phyloP scores from a whole-genome alignment of 1,140 invertebrate genomes.

The Steinernema khuongi region DNA sequence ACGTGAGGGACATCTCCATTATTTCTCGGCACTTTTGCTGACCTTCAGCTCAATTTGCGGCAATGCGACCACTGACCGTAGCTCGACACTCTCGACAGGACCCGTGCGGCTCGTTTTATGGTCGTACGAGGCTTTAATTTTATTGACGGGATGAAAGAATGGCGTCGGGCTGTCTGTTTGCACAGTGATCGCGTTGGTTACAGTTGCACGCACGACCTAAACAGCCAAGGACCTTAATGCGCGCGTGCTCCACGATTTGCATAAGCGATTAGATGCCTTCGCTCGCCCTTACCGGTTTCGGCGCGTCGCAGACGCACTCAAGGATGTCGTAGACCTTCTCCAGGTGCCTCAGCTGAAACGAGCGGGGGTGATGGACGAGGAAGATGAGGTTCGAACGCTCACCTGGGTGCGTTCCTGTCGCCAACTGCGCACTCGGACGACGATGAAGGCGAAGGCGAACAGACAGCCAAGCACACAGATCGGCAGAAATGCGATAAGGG shows the following conservation, averaged over 20 bases:
- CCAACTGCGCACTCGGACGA: slow-evolving; percentile 4
- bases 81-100: neutral
- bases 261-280: slow-evolving; percentile 10
- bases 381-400: neutral
- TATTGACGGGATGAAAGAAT: slow-evolving; percentile 7
- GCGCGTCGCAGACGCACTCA: neutral
- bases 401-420: slow-evolving; percentile 5
- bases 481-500: neutral
- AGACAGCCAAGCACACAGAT: neutral
- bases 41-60: slow-evolving; percentile 4
- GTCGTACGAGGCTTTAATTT: slow-evolving; percentile 6
- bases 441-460: neutral
- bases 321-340: slow-evolving; percentile 16
- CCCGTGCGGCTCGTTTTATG: neutral
- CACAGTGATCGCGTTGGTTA: slow-evolving; percentile 14
- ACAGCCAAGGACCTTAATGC: neutral
- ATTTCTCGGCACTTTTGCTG: neutral
- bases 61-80: neutral
- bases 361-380: neutral
- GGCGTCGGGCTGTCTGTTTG: slow-evolving; percentile 7
- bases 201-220: slow-evolving; percentile 1
- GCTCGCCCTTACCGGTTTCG: neutral
- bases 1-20: neutral
- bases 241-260: neutral
- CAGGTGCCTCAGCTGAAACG: slow-evolving; percentile 2